Percentiles rank a stretch among this genome's conserved stretches.
Conservation (phyloP, 2,888 invertebrate genomes). For the Elmis aenea region DNA sequence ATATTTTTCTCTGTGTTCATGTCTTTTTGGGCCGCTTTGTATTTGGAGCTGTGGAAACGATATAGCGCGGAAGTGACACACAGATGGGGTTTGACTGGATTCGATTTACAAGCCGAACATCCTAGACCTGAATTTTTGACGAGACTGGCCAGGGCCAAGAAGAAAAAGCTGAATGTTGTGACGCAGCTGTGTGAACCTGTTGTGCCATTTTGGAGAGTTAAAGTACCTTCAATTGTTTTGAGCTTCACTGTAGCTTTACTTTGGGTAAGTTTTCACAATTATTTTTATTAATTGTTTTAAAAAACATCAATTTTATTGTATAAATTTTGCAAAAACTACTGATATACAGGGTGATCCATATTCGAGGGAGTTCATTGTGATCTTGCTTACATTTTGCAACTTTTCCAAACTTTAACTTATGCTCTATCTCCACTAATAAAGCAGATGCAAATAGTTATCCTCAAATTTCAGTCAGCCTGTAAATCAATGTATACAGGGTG, state of each 20-base stretch:
- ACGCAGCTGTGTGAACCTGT: slow-evolving; percentile 63
- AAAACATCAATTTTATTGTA: no score
- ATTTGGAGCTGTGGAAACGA: slow-evolving; percentile 80
- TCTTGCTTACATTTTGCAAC: no score
- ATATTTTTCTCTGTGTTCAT: slow-evolving; percentile 75
- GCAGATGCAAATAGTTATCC: no score
- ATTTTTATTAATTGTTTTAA: not conserved
- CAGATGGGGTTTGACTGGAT: slow-evolving; percentile 74
- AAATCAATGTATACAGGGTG: no score
- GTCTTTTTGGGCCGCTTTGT: slow-evolving; percentile 76
- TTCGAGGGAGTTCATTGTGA: no score
- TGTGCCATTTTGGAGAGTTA: slow-evolving; percentile 71
- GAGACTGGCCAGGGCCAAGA: slow-evolving; percentile 53
- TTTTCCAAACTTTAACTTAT: no score
- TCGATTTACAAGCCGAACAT: slow-evolving; percentile 68
- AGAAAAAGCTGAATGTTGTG: slow-evolving; percentile 51
- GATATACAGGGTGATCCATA: no score
- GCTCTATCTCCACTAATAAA: no score
- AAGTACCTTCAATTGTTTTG: slow-evolving; percentile 64
- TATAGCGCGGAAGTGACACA: slow-evolving; percentile 74
- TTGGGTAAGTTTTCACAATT: slow-evolving; percentile 37
- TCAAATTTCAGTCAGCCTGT: no score
- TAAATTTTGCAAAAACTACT: no score
- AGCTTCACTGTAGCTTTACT: slow-evolving; percentile 65
- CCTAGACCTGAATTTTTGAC: slow-evolving; percentile 72